Percentiles rank a stretch among this genome's conserved stretches.
phyloP scores from a whole-genome alignment of 2,888 invertebrate genomes.

The Achlya flavicornis region DNA sequence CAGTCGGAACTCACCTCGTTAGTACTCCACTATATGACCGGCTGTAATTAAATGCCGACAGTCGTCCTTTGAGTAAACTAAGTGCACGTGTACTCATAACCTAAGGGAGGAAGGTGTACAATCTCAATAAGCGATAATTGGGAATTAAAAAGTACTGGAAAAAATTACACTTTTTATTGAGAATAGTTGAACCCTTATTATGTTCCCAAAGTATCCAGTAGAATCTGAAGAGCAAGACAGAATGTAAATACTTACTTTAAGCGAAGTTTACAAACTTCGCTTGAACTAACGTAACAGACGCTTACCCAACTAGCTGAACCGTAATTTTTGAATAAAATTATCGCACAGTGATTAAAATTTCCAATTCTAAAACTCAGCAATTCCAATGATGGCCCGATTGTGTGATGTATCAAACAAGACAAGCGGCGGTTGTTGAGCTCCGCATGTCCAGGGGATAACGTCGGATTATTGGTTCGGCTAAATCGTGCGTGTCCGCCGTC shows the following conservation, averaged over 20 bases:
- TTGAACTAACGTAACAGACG: too few relatives aligned
- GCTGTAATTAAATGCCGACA: conserved; percentile 5
- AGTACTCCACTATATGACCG: background rate
- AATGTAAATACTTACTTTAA: background rate
- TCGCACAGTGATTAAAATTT: background rate
- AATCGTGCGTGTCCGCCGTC: conserved; percentile 6
- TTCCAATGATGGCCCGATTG: background rate
- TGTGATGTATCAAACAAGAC: background rate
- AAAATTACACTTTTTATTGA: too few relatives aligned
- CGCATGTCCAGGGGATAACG: conserved; percentile 9
- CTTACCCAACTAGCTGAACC: too few relatives aligned
- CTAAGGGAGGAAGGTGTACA: background rate
- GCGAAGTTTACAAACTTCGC: too few relatives aligned
- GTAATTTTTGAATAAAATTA: background rate
- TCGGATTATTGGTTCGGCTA: conserved; percentile 8
- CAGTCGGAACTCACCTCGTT: background rate
- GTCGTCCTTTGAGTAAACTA: too few relatives aligned
- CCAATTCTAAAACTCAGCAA: background rate
- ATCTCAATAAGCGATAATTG: background rate
- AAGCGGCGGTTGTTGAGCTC: background rate
- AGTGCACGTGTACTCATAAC: background rate
- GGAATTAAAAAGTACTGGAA: background rate
- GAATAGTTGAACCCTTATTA: too few relatives aligned
- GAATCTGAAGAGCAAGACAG: too few relatives aligned
- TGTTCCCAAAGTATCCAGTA: too few relatives aligned